These are phyloP conservation scores for Calyptomena viridis DNA, from an alignment of 2,113 vertebrate species.

Conservation along the genomic window DNA sequence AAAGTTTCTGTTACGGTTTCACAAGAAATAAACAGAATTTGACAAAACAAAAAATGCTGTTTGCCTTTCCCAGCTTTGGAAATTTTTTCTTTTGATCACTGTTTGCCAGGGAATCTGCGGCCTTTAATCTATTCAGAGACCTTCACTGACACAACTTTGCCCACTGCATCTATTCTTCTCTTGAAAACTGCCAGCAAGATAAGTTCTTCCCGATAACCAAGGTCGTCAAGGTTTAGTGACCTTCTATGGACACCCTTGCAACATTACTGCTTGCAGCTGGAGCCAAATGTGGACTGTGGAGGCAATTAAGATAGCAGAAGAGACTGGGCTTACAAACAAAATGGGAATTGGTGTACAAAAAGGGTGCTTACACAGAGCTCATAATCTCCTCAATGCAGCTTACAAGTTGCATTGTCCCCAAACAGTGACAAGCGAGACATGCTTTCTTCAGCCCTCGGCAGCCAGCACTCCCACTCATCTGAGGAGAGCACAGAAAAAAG, in stretches of 20 bases:
- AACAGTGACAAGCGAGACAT: neutral
- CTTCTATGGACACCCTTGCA: neutral
- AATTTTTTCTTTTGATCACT: neutral
- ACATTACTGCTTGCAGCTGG: neutral
- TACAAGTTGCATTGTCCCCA: neutral
- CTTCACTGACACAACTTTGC: neutral
- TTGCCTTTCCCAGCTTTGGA: neutral
- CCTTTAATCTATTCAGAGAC: neutral
- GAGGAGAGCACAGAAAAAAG: neutral
- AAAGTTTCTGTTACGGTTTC: neutral
- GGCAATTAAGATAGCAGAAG: neutral
- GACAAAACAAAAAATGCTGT: neutral
- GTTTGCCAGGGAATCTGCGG: neutral
- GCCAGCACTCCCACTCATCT: rapidly evolving
- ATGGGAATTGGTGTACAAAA: neutral
- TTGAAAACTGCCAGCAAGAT: neutral
- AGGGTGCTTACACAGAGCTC: neutral
- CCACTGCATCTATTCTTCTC: neutral
- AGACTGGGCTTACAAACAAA: neutral
- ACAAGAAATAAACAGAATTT: neutral
- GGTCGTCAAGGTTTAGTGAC: neutral
- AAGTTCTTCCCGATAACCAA: neutral
- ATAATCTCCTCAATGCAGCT: neutral
- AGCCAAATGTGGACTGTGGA: neutral
- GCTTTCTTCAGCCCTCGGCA: neutral